Conservation (phyloP, 2,888 invertebrate genomes). For the Molanna angustata region DNA sequence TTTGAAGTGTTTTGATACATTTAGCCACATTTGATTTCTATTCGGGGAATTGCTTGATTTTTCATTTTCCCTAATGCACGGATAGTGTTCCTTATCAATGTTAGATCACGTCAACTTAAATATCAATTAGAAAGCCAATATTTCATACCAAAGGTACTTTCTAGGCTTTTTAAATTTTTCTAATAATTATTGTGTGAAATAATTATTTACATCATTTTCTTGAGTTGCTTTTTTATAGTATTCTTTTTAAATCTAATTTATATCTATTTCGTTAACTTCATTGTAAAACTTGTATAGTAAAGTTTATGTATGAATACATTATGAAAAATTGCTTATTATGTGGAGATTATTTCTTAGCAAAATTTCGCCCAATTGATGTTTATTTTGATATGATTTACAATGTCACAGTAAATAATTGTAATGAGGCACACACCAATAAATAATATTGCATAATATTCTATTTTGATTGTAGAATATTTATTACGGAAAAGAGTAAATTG, state of each 20-base stretch:
- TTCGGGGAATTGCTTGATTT: slow-evolving; percentile 29
- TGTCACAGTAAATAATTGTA: background rate
- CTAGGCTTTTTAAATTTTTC: slow-evolving; percentile 16
- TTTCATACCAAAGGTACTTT: slow-evolving; percentile 12
- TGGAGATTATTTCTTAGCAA: too few relatives aligned
- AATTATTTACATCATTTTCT: too few relatives aligned
- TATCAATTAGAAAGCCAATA: slow-evolving; percentile 25
- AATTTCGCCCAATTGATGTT: slow-evolving; percentile 23
- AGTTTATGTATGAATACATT: too few relatives aligned
- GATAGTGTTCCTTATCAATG: slow-evolving; percentile 33
- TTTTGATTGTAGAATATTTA: background rate
- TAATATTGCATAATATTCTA: background rate
- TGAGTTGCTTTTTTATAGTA: too few relatives aligned
- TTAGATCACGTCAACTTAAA: slow-evolving; percentile 32
- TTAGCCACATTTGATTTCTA: slow-evolving; percentile 20
- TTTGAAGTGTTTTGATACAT: slow-evolving; percentile 11
- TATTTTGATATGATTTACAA: slow-evolving; percentile 21
- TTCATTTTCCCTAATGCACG: slow-evolving; percentile 33
- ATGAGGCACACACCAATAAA: background rate
- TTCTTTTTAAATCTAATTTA: too few relatives aligned
- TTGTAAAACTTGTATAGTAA: too few relatives aligned
- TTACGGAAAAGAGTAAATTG: background rate
- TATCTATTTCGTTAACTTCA: too few relatives aligned
- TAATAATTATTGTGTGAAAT: too few relatives aligned
- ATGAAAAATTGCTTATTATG: too few relatives aligned